Conservation (phyloP, 2,888 invertebrate species). For the Yponomeuta malinellus region DNA sequence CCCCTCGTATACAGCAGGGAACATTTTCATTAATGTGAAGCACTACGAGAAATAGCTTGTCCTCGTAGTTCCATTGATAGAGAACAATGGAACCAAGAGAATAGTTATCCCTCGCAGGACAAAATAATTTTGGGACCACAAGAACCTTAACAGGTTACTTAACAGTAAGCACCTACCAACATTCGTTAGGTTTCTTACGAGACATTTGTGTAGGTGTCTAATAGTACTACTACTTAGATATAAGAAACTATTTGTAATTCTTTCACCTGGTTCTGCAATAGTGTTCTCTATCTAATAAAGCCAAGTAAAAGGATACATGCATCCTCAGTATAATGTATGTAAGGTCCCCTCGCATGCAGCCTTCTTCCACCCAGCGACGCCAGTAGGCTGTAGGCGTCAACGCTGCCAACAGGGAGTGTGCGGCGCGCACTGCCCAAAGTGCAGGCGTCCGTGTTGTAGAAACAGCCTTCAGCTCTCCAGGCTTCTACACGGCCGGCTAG, state of each 20-base stretch:
- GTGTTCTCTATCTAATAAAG: neutral
- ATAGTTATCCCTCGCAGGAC: too few species aligned
- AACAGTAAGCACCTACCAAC: neutral
- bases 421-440: constrained; percentile 93
- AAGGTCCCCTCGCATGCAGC: constrained; percentile 79
- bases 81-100: too few species aligned
- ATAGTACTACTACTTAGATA: neutral
- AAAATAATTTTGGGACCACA: too few species aligned
- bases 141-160: too few species aligned
- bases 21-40: too few species aligned
- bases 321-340: constrained; percentile 94
- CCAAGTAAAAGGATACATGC: constrained; percentile 87
- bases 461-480: constrained; percentile 88
- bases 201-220: neutral
- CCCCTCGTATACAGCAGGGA: too few species aligned
- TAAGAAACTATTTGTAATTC: too few species aligned
- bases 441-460: constrained; percentile 93
- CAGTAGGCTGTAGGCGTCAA: constrained; percentile 90
- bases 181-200: neutral
- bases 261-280: too few species aligned
- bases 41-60: too few species aligned
- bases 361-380: constrained; percentile 94
- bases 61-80: too few species aligned
- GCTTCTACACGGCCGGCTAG: constrained; percentile 92
- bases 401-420: constrained; percentile 84